phyloP scores from a whole-genome alignment of 2,888 invertebrate species.

The Thalpophila matura region DNA sequence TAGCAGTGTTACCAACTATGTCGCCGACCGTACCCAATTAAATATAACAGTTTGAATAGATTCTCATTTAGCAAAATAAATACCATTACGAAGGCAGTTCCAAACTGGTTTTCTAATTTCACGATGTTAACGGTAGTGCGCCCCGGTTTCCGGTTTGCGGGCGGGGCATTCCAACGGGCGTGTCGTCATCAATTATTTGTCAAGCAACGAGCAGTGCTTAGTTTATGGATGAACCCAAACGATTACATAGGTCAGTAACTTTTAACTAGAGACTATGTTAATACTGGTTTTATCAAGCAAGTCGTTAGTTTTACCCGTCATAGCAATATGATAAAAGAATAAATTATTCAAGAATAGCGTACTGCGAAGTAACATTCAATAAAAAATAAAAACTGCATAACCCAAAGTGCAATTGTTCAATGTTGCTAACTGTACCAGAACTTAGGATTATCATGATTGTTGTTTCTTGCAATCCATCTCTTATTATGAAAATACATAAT shows the following conservation, averaged over 20 bases:
- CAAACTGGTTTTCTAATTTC: conserved; percentile 83
- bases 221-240: conserved; percentile 60
- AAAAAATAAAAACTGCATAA: not conserved
- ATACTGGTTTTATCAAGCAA: conserved; percentile 5
- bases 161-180: conserved; percentile 80
- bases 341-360: not conserved
- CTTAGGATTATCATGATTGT: no score
- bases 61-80: conserved; percentile 56
- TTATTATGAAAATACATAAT: no score
- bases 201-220: conserved; percentile 67
- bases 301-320: conserved; percentile 2
- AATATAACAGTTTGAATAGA: conserved; percentile 33
- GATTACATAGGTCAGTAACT: conserved; percentile 62
- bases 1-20: no score
- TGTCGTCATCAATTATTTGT: conserved; percentile 85
- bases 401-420: no score
- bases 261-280: conserved; percentile 33
- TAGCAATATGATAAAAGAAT: not conserved
- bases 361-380: not conserved
- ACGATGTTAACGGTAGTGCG: conserved; percentile 85
- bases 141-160: conserved; percentile 83
- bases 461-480: no score
- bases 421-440: no score
- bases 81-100: conserved; percentile 63
- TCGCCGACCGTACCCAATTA: no score